These are phyloP conservation scores for Sylvia atricapilla DNA, from an alignment of 2,113 vertebrate species.

Conservation along the genomic window DNA sequence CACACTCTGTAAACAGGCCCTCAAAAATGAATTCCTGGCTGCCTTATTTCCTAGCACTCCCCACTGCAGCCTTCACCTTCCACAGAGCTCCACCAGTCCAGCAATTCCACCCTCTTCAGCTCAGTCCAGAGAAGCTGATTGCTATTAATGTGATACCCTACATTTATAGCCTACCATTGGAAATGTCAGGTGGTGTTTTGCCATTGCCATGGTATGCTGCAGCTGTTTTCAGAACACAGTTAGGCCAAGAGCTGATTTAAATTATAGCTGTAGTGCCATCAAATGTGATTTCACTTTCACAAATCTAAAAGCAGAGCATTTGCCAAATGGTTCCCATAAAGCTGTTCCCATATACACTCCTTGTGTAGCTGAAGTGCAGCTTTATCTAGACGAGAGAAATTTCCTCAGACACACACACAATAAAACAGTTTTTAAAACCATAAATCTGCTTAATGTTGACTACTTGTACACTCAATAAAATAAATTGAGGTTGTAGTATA, in stretches of 20 bases:
- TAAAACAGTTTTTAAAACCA: background rate
- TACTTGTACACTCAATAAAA: background rate
- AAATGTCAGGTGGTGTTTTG: background rate
- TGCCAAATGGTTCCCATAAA: background rate
- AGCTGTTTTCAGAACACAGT: background rate
- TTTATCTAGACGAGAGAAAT: background rate
- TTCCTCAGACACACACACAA: background rate
- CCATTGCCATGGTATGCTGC: background rate
- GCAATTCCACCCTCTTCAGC: background rate
- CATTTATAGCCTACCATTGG: background rate
- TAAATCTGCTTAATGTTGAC: constrained; percentile 3
- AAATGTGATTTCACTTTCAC: background rate
- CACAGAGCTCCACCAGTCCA: background rate
- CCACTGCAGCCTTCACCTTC: background rate
- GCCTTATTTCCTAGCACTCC: background rate
- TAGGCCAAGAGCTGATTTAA: constrained; percentile 7
- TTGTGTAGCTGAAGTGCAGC: background rate
- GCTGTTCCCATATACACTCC: background rate
- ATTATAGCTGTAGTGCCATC: background rate
- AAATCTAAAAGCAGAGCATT: background rate
- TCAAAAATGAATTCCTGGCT: background rate
- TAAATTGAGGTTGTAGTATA: background rate
- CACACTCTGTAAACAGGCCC: background rate
- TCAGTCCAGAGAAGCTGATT: background rate
- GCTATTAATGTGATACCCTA: background rate